Percentiles rank a stretch among this genome's conserved stretches.
phyloP scores from a whole-genome alignment of 2,113 vertebrate genomes.

The Pluvialis apricaria region DNA sequence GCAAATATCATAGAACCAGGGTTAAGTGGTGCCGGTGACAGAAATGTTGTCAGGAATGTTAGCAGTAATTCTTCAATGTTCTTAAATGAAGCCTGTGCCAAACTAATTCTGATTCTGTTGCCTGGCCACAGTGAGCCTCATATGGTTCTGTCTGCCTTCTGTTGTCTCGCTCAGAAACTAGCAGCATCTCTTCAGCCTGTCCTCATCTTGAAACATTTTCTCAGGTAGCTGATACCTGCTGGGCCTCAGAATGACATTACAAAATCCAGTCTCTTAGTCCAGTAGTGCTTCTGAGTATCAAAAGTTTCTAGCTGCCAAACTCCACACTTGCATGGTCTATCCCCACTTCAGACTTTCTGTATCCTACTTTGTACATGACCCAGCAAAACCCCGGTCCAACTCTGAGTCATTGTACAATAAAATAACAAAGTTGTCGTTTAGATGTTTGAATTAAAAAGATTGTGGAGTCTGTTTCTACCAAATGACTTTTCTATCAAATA shows the following conservation, averaged over 20 bases:
- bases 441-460: not conserved
- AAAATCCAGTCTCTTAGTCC: not conserved
- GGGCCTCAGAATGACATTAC: not conserved
- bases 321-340: not conserved
- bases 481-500: not conserved
- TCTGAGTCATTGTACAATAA: not conserved
- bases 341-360: not conserved
- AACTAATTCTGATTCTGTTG: not conserved
- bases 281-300: not conserved
- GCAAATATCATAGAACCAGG: not conserved
- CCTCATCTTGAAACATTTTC: not conserved
- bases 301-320: not conserved
- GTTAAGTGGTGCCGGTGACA: not conserved
- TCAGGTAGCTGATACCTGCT: not conserved
- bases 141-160: not conserved
- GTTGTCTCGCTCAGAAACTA: not conserved
- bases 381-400: not conserved
- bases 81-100: not conserved
- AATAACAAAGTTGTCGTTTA: constrained; percentile 30
- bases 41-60: not conserved
- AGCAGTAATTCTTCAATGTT: not conserved
- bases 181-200: not conserved
- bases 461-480: not conserved
- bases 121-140: not conserved
- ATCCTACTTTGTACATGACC: not conserved